Percentiles rank a stretch among this genome's conserved stretches.
Conservation (phyloP, 2,888 invertebrate species). For the Dasysyrphus albostriatus region DNA sequence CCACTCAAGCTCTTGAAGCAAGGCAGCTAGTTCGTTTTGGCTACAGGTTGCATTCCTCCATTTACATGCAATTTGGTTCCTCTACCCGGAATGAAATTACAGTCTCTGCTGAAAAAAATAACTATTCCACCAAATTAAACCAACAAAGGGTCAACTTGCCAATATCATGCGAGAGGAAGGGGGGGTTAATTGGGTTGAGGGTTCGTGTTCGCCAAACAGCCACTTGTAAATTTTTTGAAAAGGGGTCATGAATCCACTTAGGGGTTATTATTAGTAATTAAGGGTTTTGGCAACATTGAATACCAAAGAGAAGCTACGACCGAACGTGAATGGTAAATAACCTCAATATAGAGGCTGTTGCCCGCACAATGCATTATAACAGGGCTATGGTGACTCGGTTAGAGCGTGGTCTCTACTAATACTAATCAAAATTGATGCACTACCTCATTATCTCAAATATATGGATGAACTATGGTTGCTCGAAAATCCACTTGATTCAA, state of each 20-base stretch:
- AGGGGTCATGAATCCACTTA: constrained; percentile 48
- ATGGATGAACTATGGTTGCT: background rate
- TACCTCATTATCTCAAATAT: background rate
- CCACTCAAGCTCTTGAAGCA: background rate
- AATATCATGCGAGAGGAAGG: too few species aligned
- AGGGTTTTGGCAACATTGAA: constrained; percentile 22
- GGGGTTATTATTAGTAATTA: constrained; percentile 52
- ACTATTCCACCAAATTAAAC: constrained; percentile 67
- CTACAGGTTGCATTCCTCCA: constrained; percentile 69
- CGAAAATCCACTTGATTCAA: background rate
- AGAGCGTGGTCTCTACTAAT: background rate
- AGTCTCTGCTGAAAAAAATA: constrained; percentile 34
- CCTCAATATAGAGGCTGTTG: background rate
- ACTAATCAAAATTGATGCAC: constrained; percentile 22
- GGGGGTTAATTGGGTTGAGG: constrained; percentile 6
- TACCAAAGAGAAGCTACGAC: background rate
- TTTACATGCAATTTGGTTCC: constrained; percentile 64
- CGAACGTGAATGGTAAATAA: constrained; percentile 6
- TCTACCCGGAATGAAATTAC: constrained; percentile 41
- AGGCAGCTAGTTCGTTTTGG: background rate
- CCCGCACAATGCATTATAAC: background rate
- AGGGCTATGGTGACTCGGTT: background rate
- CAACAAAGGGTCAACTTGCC: constrained; percentile 23
- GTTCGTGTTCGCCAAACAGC: constrained; percentile 43
- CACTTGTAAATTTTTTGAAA: constrained; percentile 29